These are phyloP conservation scores for Cacoxenus indagator DNA, from an alignment of 2,888 invertebrate genomes.

Conservation along the genomic window DNA sequence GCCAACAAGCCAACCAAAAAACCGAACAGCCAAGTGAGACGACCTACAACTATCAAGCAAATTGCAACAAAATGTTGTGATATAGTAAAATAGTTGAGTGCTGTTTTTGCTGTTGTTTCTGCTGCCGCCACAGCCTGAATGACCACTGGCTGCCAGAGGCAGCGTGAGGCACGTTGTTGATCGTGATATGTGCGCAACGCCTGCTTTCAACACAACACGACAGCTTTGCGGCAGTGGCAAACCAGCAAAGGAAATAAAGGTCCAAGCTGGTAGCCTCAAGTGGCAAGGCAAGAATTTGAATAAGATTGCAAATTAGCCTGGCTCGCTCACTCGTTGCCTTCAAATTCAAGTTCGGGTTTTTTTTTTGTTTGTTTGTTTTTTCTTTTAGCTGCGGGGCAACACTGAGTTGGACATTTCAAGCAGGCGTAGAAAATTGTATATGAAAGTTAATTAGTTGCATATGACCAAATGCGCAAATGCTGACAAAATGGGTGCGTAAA, in stretches of 20 bases:
- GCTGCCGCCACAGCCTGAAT: not conserved
- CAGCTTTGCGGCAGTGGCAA: not conserved
- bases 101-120: not conserved
- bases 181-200: conserved; percentile 19
- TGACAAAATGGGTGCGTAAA: not conserved
- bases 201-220: conserved; percentile 13
- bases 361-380: not conserved
- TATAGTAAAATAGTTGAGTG: not conserved
- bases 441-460: conserved; percentile 30
- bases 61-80: conserved; percentile 21
- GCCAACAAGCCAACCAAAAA: not conserved
- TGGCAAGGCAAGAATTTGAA: not conserved
- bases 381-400: conserved; percentile 3
- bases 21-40: not conserved
- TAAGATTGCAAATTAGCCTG: conserved; percentile 4
- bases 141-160: not conserved
- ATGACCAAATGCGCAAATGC: too few relatives aligned
- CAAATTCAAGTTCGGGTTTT: conserved; percentile 33
- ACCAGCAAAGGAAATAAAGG: not conserved
- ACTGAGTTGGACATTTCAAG: not conserved
- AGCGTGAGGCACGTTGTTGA: not conserved
- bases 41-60: conserved; percentile 20
- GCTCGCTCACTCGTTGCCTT: not conserved
- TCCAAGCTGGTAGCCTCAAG: not conserved
- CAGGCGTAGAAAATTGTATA: conserved; percentile 26